phyloP scores from a whole-genome alignment of 2,888 invertebrate species.

The Chironomus tentans region DNA sequence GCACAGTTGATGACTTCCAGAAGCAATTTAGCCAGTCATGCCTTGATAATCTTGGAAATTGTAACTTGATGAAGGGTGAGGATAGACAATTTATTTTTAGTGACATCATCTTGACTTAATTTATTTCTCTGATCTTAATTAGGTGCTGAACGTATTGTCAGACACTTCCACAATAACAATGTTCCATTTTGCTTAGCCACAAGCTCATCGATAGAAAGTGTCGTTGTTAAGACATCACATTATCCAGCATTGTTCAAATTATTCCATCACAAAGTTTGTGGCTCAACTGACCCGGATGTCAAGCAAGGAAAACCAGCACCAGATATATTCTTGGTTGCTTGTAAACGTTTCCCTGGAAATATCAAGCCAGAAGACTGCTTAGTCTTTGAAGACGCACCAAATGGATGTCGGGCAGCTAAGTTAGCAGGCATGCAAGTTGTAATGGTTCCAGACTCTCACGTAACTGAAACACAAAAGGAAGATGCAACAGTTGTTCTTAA shows the following conservation, averaged over 20 bases:
- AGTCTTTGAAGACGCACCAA: constrained; percentile 88
- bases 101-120: too few relatives aligned
- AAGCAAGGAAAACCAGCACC: constrained; percentile 82
- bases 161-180: constrained; percentile 61
- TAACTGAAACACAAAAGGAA: constrained; percentile 44
- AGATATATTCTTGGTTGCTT: constrained; percentile 74
- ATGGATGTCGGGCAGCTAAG: constrained; percentile 70
- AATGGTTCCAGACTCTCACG: constrained; percentile 64
- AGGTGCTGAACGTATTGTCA: constrained; percentile 68
- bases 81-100: too few relatives aligned
- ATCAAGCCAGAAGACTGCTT: constrained; percentile 59
- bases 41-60: constrained; percentile 4
- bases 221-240: constrained; percentile 56
- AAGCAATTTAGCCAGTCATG: constrained; percentile 31
- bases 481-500: constrained; percentile 62
- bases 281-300: constrained; percentile 75
- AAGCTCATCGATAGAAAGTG: constrained; percentile 66
- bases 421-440: constrained; percentile 80
- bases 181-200: constrained; percentile 84
- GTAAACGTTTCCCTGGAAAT: constrained; percentile 58
- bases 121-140: too few relatives aligned
- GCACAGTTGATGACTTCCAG: constrained; percentile 57
- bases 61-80: constrained; percentile 15
- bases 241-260: constrained; percentile 54
- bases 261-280: constrained; percentile 71